Base-by-base conservation (phyloP, 1,140 invertebrate species). In the Holcopasites calliopsidis region DNA sequence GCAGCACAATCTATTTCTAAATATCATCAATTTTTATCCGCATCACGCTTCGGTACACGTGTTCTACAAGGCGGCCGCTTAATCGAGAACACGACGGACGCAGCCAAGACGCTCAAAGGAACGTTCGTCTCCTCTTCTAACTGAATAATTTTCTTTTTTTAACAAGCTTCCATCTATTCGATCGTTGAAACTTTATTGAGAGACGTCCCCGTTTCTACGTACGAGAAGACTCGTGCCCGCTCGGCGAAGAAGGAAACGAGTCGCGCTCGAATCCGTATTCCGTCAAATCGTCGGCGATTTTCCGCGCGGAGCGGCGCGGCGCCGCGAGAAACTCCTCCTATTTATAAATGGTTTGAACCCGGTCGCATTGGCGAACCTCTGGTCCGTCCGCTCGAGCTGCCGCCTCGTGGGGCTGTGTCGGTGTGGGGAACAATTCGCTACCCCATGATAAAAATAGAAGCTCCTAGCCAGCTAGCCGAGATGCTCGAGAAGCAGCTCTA, bases 401-500 rank as follows among this genome's bases (percentile, higher is more conserved):
- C 35, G 80, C 77, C 69, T 77, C 84, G 72, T 77, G 79, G 60
- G 35, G 62, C 64, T 50, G 38, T 16, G 70, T 65, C 76, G 58
- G 77, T 61, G 84, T 86, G 83, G 84, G 84, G 84, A 90, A 91
- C 90, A 88, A 90, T 90, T 87, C 86, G 86, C 87, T 82, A 89
- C 88, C 88, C 89, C 88, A 90, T 90, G 89, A 82, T 91, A 91
- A 89, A 91, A 91, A 91, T 91, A 91, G 90, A 88, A 87, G 81
- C 88, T 85, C 83, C 88, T 86, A 88, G 87, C 85, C 78, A 89
- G 89, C 90, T 86, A 88, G 86, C 79, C 80, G 81, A 52, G 64
- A 77, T 79, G 71, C 76, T 87, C 78, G 80, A 79, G 78, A 77
- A 79, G 80, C 76, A 33, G 23, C 42, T 76, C 66, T 76, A 83